Base-by-base conservation (phyloP, 2,113 vertebrate genomes). In the Turnix velox region DNA sequence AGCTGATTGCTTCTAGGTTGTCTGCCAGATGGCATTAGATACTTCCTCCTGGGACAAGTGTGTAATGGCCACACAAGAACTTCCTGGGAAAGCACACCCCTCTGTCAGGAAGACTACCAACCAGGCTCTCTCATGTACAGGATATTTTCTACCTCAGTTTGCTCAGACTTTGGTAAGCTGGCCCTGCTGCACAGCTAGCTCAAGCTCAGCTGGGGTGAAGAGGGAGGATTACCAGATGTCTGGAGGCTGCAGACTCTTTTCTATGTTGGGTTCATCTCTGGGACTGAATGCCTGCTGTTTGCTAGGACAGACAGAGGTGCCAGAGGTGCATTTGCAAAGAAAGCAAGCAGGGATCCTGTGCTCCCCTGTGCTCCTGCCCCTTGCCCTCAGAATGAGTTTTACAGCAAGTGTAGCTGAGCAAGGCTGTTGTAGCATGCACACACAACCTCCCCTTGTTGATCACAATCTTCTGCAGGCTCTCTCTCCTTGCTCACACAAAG, bases 1-100 rank as follows among this genome's bases (percentile, higher is more conserved):
- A 54, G 31, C 30, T 6, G 10, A 5, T 30, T 71, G 49, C 12
- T 33, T 71, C 37, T 0, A 2, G 39, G 37, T 16, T 1, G 1
- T 22, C 19, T 31, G 10, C 22, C 25, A 61, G 39, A 14, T 2
- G 4, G 33, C 1, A 0, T 2, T 66, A 25, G 30, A 25, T 33
- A 25, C 31, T 58, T 71, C 24, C 58, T 65, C 6, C 43, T 51
- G 23, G n/a, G 43, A 33, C n/a, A 39, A 63, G 11, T 3, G 31
- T 51, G 35, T 16, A 24, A 28, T 57, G 49, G 37, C 3, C 2
- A 27, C 57, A 31, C 49, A 72, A 57, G 14, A 73, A 37, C 59
- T 51, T 51, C 31, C 14, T 58, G 57, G 18, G 6, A 9, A 43
- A 63, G 65, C 1, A 6, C 27, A 11, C 3, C 1, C 8, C 20